phyloP scores from a whole-genome alignment of 64 coral and sea anemone genomes.

The Montipora foliosa region DNA sequence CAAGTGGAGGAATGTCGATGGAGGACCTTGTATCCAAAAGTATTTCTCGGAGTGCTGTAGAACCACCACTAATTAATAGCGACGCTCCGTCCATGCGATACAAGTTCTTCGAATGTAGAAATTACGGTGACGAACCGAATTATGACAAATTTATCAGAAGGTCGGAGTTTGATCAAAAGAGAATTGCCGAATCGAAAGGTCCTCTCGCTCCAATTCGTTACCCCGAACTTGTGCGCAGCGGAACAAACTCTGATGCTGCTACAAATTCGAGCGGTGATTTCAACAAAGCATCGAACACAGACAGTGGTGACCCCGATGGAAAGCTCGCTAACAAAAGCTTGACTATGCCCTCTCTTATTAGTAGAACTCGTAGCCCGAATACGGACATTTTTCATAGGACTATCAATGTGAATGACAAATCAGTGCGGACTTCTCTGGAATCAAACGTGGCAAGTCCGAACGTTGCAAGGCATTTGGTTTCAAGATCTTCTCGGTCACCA shows the following conservation, averaged over 20 bases:
- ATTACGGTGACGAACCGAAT: slow-evolving; percentile 55
- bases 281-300: not conserved
- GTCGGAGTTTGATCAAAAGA: slow-evolving; percentile 31
- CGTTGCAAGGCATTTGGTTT: not conserved
- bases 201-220: slow-evolving; percentile 65
- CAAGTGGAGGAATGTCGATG: slow-evolving; percentile 1
- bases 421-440: slow-evolving; percentile 1
- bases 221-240: slow-evolving; percentile 44
- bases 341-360: not conserved
- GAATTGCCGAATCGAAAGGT: not conserved
- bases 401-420: not conserved
- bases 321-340: not conserved
- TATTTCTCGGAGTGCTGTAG: slow-evolving; percentile 56
- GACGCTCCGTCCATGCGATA: slow-evolving; percentile 61
- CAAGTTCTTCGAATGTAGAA: slow-evolving; percentile 70
- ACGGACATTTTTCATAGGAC: not conserved
- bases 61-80: slow-evolving; percentile 60
- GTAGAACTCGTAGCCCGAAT: slow-evolving; percentile 19
- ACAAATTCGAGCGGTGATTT: not conserved
- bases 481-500: slow-evolving; percentile 6
- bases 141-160: slow-evolving; percentile 31
- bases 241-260: not conserved
- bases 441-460: slow-evolving; percentile 1
- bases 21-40: slow-evolving; percentile 71
- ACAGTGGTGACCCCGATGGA: not conserved